These are phyloP conservation scores for Choristoneura fumiferana DNA, from an alignment of 1,140 invertebrate species.

Conservation along the genomic window DNA sequence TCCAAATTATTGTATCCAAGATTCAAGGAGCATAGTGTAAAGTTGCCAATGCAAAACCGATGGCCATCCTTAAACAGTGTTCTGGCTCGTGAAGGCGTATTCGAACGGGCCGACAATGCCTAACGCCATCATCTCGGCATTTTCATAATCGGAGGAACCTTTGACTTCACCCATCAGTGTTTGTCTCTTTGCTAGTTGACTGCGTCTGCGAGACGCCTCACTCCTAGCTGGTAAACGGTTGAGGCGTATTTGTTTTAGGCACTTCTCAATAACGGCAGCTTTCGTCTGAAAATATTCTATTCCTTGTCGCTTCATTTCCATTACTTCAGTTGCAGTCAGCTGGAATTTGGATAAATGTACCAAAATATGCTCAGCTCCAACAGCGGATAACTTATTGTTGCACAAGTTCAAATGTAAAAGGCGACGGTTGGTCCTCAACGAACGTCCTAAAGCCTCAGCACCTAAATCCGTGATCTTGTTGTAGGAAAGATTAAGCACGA, in stretches of 20 bases:
- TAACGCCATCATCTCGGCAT: background rate
- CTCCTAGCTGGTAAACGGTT: too few species aligned
- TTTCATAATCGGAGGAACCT: too few species aligned
- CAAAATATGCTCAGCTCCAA: background rate
- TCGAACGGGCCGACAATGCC: background rate
- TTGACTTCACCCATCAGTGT: too few species aligned
- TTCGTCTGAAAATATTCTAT: constrained; percentile 3
- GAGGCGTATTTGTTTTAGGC: too few species aligned
- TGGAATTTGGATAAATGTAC: constrained; percentile 4
- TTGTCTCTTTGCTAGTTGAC: too few species aligned
- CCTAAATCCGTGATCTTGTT: constrained; percentile 6
- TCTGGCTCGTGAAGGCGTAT: background rate
- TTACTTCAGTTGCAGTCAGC: background rate
- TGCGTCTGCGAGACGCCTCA: too few species aligned
- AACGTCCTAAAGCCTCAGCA: background rate
- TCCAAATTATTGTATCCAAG: constrained; percentile 6
- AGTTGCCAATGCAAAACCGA: background rate
- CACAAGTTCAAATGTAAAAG: constrained; percentile 15
- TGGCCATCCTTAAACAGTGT: background rate
- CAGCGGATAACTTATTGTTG: background rate
- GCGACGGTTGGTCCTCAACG: background rate
- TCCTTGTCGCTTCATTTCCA: background rate
- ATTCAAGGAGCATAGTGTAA: background rate
- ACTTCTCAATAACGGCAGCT: too few species aligned
- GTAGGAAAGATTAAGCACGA: background rate